Conservation (phyloP, 53 echinoderm and acorn worm genomes). For the Zoroaster sp. region DNA sequence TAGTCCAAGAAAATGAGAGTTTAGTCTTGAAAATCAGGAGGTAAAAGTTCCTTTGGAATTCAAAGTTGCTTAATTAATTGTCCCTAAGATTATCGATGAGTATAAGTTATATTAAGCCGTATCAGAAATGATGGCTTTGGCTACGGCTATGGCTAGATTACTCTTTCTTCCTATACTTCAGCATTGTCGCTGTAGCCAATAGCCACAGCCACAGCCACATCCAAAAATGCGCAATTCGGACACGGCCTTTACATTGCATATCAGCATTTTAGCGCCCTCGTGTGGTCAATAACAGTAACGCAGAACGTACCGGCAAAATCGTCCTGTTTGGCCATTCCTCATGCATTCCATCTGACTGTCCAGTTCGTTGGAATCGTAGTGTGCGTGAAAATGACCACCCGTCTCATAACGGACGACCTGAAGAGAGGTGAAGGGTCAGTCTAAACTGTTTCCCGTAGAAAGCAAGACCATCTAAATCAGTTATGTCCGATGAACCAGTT, state of each 20-base stretch:
- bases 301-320: constrained; percentile 30
- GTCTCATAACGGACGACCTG: constrained; percentile 83
- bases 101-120: neutral
- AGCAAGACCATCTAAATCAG: no score
- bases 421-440: neutral
- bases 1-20: no score
- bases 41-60: no score
- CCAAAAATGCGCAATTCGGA: neutral
- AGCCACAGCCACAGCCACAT: neutral
- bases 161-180: no score
- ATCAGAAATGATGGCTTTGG: no score
- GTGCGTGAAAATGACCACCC: constrained; percentile 93
- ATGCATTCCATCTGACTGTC: constrained; percentile 61
- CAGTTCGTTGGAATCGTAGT: constrained; percentile 84
- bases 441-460: no score
- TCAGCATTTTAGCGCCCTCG: neutral
- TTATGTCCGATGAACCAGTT: no score
- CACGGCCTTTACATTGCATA: neutral
- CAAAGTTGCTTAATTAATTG: no score
- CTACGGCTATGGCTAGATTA: no score
- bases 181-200: no score
- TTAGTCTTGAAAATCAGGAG: no score
- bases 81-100: no score
- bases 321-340: constrained; percentile 11
- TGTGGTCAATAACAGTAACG: neutral